Base-by-base conservation (phyloP, 2,888 invertebrate genomes). In the Orthosia incerta region DNA sequence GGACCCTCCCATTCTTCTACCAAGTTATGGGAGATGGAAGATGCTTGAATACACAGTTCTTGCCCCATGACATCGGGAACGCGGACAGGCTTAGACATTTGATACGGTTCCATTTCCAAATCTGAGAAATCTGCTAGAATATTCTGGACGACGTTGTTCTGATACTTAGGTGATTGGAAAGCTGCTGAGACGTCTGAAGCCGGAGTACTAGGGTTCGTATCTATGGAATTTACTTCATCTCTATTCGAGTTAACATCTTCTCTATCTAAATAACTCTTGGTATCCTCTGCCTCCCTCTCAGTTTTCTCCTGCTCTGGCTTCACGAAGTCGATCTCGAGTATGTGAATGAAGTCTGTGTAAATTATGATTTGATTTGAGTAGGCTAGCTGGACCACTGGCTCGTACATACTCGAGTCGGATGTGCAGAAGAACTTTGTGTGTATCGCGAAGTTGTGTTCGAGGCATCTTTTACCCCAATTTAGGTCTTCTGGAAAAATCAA, bases 341-440 rank as follows among this genome's bases (percentile, higher is more conserved):
- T 98, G 88, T 99, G 98, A 85, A 99, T 97, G 94, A 98, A 98
- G 89, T 98, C 98, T 3, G 98, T 98, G 92, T 98, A 98, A 67
- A 99, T 97, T 62, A 99, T 97, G 74, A 98, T 98, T 86, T 98
- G 97, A 86, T 97, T 97, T 66, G 97, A 97, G 88, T 97, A 97
- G 13, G 97, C 97, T 62, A 98, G 94, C 89, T 97, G 97, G 5
- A 97, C 97, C 13, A 97, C 97, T 0, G 98, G 97, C 86, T 97
- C 97, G 88, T 98, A 98, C 92, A 97, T 97, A 45, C 98, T 98
- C 87, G 98, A 98, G 65, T 98, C 98, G 60, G 98, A 97, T n/a
- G 98, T 98, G 86, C 98, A 98, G 90, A 98, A 98, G 92, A 99
- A 99, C 91, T 98, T 98, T 85, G 99, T 98, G 94, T 99, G 99